Conservation (phyloP, 2,797 vertebrate genomes). For the Gallinago nigripennis region DNA sequence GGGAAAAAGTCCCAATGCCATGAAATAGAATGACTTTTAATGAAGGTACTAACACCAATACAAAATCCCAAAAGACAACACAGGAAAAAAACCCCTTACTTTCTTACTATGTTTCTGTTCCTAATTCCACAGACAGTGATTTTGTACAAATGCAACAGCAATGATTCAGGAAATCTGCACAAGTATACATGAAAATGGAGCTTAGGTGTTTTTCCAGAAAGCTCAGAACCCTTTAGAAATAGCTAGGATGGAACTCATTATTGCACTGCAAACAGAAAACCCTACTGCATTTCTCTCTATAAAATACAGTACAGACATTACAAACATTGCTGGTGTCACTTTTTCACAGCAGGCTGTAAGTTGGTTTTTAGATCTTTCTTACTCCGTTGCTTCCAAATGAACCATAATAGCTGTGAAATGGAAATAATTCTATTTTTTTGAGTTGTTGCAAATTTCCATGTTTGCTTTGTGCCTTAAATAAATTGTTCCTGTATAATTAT, state of each 20-base stretch:
- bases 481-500: neutral
- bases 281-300: neutral
- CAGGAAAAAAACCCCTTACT: neutral
- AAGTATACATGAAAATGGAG: neutral
- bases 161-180: neutral
- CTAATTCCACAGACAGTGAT: neutral
- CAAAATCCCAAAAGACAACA: neutral
- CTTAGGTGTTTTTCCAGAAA: neutral
- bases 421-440: neutral
- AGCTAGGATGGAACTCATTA: neutral
- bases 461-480: constrained; percentile 18
- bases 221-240: neutral
- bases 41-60: neutral
- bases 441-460: neutral
- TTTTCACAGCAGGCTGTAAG: neutral
- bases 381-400: neutral
- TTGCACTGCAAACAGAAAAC: neutral
- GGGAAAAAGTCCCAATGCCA: neutral
- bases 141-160: neutral
- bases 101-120: neutral
- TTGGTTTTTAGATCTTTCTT: neutral
- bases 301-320: neutral
- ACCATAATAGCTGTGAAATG: neutral
- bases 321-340: neutral
- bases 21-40: neutral